Percentiles rank a stretch among this genome's conserved stretches.
Conservation (phyloP, 1,140 invertebrate genomes). For the Danaus melanippus region DNA sequence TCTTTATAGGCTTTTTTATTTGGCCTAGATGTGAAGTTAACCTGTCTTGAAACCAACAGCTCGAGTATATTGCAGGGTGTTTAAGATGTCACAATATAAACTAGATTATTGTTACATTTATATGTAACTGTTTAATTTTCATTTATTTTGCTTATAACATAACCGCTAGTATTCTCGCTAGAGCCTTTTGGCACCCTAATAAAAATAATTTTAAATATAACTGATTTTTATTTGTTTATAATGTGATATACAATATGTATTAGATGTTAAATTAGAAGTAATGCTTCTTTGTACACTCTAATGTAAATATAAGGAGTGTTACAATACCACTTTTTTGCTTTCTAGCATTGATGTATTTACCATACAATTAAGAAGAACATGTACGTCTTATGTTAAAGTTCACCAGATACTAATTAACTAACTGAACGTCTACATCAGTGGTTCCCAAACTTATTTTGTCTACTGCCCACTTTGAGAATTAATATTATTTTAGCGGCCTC, state of each 20-base stretch:
- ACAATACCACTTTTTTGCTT: too few relatives aligned
- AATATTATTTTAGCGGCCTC: too few relatives aligned
- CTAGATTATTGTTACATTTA: constrained; percentile 10
- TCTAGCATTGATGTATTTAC: too few relatives aligned
- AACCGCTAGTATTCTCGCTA: constrained; percentile 44
- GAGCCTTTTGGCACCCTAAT: constrained; percentile 30
- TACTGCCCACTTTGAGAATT: too few relatives aligned
- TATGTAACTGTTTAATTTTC: constrained; percentile 19
- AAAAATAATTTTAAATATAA: constrained; percentile 26
- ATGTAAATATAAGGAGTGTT: too few relatives aligned
- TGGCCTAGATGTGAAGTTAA: background rate
- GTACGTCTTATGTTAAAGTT: too few relatives aligned
- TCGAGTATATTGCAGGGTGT: constrained; percentile 2
- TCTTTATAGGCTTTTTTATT: background rate
- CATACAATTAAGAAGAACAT: too few relatives aligned
- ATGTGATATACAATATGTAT: background rate
- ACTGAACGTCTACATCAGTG: too few relatives aligned
- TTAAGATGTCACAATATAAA: constrained; percentile 6
- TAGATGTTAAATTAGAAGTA: too few relatives aligned
- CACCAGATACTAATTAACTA: too few relatives aligned
- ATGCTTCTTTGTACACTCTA: too few relatives aligned
- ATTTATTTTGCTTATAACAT: constrained; percentile 39
- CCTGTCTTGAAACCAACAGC: constrained; percentile 1
- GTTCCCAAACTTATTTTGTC: too few relatives aligned
- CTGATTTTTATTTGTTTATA: constrained; percentile 6